A percentile compares a stretch with the other conserved stretches of the same genome.
Evolutionary conservation across 2,797 vertebrate species (phyloP).

Genomic region (Cichlasoma orientale): DNA sequence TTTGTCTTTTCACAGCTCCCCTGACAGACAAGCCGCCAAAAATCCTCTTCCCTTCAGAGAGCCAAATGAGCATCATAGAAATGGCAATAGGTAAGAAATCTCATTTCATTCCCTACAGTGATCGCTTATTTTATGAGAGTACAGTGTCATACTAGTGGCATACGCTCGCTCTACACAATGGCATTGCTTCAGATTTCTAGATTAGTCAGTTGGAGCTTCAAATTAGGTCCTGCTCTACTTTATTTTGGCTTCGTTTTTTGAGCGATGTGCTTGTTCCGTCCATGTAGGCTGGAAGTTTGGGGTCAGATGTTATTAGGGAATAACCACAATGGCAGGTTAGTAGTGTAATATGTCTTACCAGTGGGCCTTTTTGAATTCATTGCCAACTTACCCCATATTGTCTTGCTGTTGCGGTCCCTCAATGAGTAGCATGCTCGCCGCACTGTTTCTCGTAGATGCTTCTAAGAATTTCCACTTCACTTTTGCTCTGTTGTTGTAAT

Average conservation of each 20-base stretch:
- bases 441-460: not conserved
- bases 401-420: not conserved
- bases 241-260: conserved; percentile 16
- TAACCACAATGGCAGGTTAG: not conserved
- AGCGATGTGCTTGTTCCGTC: not conserved
- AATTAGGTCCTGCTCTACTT: conserved; percentile 15
- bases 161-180: not conserved
- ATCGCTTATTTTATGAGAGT: not conserved
- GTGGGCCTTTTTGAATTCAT: not conserved
- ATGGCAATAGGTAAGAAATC: conserved; percentile 89
- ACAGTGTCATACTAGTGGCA: not conserved
- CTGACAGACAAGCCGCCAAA: conserved; percentile 97
- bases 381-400: not conserved
- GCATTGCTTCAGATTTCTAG: conserved; percentile 14
- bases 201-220: not conserved
- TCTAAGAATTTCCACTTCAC: not conserved
- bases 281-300: not conserved
- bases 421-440: not conserved
- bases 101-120: conserved; percentile 13
- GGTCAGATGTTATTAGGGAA: not conserved
- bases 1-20: conserved; percentile 86
- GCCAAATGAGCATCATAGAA: conserved; percentile 91
- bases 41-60: conserved; percentile 92
- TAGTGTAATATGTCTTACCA: not conserved
- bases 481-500: not conserved